Evolutionary conservation across 1,140 invertebrate species (phyloP), one percentile per base, ranked within the genome.

Genomic region (Solenopsis invicta): DNA sequence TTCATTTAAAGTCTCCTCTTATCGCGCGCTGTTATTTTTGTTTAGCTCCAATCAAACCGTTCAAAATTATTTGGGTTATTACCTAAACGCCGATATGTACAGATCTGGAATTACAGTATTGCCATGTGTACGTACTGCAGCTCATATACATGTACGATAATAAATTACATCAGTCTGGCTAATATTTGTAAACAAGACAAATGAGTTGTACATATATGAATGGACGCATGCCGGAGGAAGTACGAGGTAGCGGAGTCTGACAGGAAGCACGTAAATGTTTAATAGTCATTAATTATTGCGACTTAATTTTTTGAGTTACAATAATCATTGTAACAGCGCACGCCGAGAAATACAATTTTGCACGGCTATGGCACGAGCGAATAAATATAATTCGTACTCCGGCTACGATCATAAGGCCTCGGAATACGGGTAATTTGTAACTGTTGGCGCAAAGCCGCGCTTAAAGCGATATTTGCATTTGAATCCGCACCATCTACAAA

Each of bases 381-480:
- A 80, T 80, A 41, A 54, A 82, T 82, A 72, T 72, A 82, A 82
- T 82, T 59, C 37, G 37, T 48, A 48, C 29, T 34, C 18, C 18
- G 64, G 13, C 24, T 59, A 12, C 24, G 56, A 48, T 41, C 77
- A 45, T 82, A 72, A 71, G 78, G 78, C 50, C 66, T 16, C n/a
- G 10, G 21, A 72, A 56, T 52, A n/a, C 29, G 8, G 66, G 50
- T 82, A 82, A 82, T 82, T 82, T 82, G 80, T 82, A 82, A 72
- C 80, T 82, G 67, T 48, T 82, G 80, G 80, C 52, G 67, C 67
- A 82, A 82, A 82, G 80, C 80, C 67, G 52, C 67, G 80, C 80
- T 82, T 74, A 82, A 82, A 54, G 37, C 67, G 41, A 82, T 82
- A 82, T 82, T 82, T 82, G 80, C 80, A 82, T 82, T 61, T 82